Evolutionary conservation across 2,888 invertebrate species (phyloP).

Genomic region (Amphiduros pacificus): DNA sequence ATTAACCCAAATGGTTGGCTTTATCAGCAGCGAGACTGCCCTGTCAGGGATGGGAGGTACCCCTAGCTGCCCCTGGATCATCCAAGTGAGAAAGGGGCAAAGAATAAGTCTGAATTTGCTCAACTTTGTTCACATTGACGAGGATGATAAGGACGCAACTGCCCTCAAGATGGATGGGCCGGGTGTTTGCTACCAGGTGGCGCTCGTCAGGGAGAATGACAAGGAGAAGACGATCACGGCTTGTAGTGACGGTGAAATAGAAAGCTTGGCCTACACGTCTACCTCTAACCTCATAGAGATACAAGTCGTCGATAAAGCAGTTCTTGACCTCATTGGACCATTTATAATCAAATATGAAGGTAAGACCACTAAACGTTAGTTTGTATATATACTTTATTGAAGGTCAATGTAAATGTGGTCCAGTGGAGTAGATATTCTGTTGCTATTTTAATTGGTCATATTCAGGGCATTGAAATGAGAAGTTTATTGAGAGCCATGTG

Average conservation of each 20-base stretch:
- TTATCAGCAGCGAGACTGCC: not conserved
- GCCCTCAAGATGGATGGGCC: not conserved
- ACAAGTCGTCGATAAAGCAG: conserved; percentile 8
- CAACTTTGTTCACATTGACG: not conserved
- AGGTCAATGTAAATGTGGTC: not conserved
- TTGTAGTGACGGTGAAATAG: not conserved
- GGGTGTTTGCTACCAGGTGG: conserved; percentile 10
- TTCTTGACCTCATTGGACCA: conserved; percentile 4
- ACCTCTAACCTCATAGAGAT: conserved; percentile 7
- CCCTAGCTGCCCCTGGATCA: not conserved
- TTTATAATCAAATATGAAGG: conserved; percentile 23
- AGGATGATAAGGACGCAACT: too few species aligned
- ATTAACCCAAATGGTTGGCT: not conserved
- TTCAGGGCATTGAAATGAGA: too few species aligned
- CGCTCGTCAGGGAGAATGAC: not conserved
- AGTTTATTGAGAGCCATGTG: too few species aligned
- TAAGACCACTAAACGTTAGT: not conserved
- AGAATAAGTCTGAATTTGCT: not conserved
- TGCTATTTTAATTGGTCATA: too few species aligned
- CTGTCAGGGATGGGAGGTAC: not conserved
- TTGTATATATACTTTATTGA: not conserved
- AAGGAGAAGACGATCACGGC: conserved; percentile 7
- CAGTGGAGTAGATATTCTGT: too few species aligned
- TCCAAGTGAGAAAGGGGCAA: not conserved
- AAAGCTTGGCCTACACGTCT: conserved; percentile 13